These are phyloP conservation scores for Urocynchramus pylzowi DNA, from an alignment of 2,113 vertebrate genomes.

Conservation along the genomic window DNA sequence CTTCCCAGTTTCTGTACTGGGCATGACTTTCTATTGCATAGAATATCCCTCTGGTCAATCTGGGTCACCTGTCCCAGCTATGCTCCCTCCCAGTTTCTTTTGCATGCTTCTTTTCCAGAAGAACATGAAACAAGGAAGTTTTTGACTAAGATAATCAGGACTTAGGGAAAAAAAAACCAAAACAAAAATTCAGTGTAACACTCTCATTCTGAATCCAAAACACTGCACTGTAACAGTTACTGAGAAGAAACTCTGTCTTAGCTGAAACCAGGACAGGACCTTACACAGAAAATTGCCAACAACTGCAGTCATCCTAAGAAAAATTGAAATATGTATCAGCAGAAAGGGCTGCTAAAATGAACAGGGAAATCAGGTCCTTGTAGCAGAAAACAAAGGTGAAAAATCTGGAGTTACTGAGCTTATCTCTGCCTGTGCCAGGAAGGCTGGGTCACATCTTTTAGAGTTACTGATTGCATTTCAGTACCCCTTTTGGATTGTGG, in stretches of 20 bases:
- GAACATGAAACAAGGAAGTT: neutral
- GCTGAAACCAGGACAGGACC: neutral
- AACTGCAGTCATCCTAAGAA: neutral
- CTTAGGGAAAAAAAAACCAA: neutral
- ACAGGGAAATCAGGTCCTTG: neutral
- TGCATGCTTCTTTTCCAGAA: neutral
- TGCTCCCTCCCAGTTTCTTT: neutral
- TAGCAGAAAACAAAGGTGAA: neutral
- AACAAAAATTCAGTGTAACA: neutral
- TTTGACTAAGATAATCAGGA: neutral
- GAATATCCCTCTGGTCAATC: neutral
- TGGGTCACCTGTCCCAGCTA: neutral
- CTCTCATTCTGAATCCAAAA: neutral
- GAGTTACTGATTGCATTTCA: neutral
- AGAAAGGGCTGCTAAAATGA: neutral
- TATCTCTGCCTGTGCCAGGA: neutral
- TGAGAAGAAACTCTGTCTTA: neutral
- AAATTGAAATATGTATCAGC: neutral
- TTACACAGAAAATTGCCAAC: neutral
- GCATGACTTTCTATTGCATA: accelerated
- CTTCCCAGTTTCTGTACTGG: neutral
- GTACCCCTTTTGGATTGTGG: neutral
- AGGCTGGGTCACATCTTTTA: neutral
- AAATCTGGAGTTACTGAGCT: neutral
- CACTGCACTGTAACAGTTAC: neutral